phyloP scores from a whole-genome alignment of 2,113 vertebrate species.

The Catagonus wagneri region DNA sequence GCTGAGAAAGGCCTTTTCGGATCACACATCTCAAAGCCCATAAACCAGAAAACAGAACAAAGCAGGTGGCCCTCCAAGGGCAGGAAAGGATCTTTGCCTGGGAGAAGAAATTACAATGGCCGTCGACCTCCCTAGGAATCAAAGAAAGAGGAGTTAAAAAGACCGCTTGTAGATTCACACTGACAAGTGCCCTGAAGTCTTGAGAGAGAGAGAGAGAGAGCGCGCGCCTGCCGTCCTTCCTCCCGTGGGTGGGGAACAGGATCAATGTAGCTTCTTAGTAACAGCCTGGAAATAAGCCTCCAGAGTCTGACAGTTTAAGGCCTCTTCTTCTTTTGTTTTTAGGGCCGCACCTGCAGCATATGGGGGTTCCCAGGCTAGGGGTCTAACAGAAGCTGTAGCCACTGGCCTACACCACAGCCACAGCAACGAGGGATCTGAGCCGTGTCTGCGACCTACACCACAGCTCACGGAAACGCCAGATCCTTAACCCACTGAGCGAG shows the following conservation, averaged over 20 bases:
- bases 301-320: not conserved
- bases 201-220: not conserved
- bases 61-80: not conserved
- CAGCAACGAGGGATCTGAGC: too few relatives aligned
- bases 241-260: accelerated
- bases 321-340: not conserved
- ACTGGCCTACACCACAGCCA: too few relatives aligned
- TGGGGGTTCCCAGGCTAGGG: too few relatives aligned
- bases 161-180: not conserved
- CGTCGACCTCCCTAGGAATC: not conserved
- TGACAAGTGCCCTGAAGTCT: not conserved
- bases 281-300: not conserved
- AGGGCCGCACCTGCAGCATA: too few relatives aligned
- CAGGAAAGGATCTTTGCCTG: not conserved
- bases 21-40: not conserved
- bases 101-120: not conserved
- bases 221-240: not conserved
- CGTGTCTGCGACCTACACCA: too few relatives aligned
- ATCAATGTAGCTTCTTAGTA: accelerated
- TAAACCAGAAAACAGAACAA: not conserved
- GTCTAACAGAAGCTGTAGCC: too few relatives aligned
- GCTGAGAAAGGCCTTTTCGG: not conserved
- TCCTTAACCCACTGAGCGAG: too few relatives aligned
- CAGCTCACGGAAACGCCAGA: too few relatives aligned
- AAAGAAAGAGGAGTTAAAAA: slow-evolving; percentile 15